A percentile compares a stretch with the other conserved stretches of the same genome.
phyloP scores from a whole-genome alignment of 2,113 vertebrate species.

The Spheniscus mendiculus region DNA sequence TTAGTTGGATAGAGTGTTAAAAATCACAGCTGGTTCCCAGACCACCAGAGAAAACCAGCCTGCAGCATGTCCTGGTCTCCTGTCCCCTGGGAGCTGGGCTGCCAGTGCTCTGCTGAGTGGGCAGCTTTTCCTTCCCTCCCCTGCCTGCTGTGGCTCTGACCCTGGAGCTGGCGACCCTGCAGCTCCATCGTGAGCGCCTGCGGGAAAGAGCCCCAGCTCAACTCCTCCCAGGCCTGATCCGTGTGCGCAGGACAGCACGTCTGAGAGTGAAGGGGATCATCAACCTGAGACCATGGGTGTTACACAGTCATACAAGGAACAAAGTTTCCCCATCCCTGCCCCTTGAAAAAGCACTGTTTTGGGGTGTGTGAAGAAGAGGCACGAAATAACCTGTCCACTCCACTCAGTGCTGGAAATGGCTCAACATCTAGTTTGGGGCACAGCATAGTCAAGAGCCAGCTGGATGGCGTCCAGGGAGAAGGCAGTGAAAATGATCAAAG shows the following conservation, averaged over 20 bases:
- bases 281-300: accelerated
- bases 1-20: background rate
- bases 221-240: background rate
- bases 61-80: background rate
- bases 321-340: background rate
- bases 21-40: background rate
- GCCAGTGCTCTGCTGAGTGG: background rate
- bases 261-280: accelerated
- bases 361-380: background rate
- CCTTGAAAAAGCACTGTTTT: background rate
- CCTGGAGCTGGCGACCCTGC: background rate
- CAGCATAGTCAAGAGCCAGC: background rate
- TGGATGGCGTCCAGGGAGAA: constrained; percentile 17
- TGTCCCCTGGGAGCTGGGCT: background rate
- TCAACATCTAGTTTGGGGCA: background rate
- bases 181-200: background rate
- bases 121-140: background rate
- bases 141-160: accelerated
- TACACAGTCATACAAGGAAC: background rate
- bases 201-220: background rate
- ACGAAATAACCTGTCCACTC: accelerated
- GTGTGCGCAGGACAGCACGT: accelerated
- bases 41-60: background rate
- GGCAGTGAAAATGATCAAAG: constrained; percentile 17
- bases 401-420: background rate